Conservation (phyloP, 2,888 invertebrate species). For the Sylvicola fuscatus region DNA sequence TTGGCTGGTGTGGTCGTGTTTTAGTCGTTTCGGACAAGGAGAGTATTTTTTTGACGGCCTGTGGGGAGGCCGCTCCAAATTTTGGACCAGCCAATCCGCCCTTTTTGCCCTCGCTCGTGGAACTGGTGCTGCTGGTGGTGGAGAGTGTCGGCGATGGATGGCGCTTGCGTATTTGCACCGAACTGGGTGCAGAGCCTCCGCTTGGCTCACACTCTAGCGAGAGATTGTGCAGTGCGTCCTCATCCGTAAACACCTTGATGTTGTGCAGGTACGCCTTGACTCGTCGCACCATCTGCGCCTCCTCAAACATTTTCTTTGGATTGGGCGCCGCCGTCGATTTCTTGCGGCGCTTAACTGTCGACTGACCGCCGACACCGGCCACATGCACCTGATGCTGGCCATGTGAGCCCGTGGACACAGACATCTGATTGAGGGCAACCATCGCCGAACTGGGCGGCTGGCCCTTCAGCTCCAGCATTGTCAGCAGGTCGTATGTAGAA, state of each 20-base stretch:
- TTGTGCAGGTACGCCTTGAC: slow-evolving; percentile 91
- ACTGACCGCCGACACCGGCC: slow-evolving; percentile 31
- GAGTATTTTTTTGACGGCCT: slow-evolving; percentile 88
- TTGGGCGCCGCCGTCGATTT: slow-evolving; percentile 80
- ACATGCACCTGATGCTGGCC: slow-evolving; percentile 27
- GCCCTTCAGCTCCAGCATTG: slow-evolving; percentile 66
- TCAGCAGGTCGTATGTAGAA: slow-evolving; percentile 71
- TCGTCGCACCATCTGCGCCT: slow-evolving; percentile 94
- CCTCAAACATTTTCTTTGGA: slow-evolving; percentile 97
- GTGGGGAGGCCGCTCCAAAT: slow-evolving; percentile 84
- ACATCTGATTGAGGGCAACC: slow-evolving; percentile 72
- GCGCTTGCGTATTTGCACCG: slow-evolving; percentile 40
- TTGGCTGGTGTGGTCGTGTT: slow-evolving; percentile 72
- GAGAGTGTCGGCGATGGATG: slow-evolving; percentile 88
- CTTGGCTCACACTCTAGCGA: slow-evolving; percentile 74
- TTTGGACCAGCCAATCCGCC: slow-evolving; percentile 30
- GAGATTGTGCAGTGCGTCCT: slow-evolving; percentile 69
- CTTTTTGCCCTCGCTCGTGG: slow-evolving; percentile 54
- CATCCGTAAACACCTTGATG: slow-evolving; percentile 71
- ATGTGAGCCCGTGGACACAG: slow-evolving; percentile 36
- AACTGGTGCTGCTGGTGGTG: slow-evolving; percentile 79
- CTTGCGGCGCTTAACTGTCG: slow-evolving; percentile 76
- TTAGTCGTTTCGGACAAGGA: slow-evolving; percentile 77
- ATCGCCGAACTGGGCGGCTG: slow-evolving; percentile 76
- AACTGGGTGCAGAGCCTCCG: slow-evolving; percentile 10